Percentiles rank a stretch among this genome's conserved stretches.
Evolutionary conservation across 2,113 vertebrate genomes (phyloP).

Genomic region (Micromys minutus): DNA sequence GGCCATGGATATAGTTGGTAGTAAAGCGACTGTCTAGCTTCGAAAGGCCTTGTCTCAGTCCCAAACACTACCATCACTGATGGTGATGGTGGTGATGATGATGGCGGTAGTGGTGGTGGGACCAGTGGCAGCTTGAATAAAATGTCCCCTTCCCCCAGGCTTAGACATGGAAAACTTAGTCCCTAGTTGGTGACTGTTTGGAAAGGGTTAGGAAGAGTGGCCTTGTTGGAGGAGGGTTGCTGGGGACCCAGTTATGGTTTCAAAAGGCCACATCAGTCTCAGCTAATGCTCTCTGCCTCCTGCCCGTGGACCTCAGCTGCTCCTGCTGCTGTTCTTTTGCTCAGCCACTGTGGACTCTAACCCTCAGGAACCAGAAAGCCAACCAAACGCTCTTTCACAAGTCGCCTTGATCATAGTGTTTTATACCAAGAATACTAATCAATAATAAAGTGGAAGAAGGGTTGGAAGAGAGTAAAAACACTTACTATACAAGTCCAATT

Average conservation of each 20-base stretch:
- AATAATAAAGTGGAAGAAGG: neutral
- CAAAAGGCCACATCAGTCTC: neutral
- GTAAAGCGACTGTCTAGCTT: neutral
- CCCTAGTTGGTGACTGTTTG: neutral
- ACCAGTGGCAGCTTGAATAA: neutral
- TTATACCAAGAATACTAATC: neutral
- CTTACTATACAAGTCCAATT: neutral
- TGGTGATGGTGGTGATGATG: neutral
- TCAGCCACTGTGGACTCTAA: neutral
- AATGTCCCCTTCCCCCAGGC: neutral
- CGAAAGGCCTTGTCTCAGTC: neutral
- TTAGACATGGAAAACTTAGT: neutral
- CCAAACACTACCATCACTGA: neutral
- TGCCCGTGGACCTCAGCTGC: neutral
- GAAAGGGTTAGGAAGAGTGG: neutral
- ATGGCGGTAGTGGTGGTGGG: rapidly evolving
- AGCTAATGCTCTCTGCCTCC: neutral
- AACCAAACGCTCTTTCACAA: neutral
- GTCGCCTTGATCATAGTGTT: neutral
- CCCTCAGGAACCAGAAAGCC: neutral
- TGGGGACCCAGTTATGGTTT: neutral
- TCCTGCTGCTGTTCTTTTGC: neutral
- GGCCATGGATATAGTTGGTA: neutral
- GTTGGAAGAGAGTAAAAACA: neutral
- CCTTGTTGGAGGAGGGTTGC: neutral